Percentiles rank a stretch among this genome's conserved stretches.
Evolutionary conservation across 2,113 vertebrate species (phyloP).

Genomic region (Vulpes ferrilata): DNA sequence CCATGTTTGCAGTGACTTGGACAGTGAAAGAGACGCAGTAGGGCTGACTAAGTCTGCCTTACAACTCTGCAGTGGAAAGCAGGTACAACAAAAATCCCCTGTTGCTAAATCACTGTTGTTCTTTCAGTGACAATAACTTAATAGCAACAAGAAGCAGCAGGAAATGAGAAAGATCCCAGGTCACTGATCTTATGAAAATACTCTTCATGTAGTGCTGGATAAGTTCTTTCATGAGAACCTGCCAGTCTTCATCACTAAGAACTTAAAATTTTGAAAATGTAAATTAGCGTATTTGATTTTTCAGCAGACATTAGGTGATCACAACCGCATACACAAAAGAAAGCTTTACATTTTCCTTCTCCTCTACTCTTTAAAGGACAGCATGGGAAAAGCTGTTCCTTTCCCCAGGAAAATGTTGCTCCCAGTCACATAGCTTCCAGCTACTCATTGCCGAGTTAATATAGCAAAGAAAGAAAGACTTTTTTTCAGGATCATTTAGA

Average conservation of each 20-base stretch:
- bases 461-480: slow-evolving; percentile 67
- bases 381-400: neutral
- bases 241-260: neutral
- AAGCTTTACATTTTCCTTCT: slow-evolving; percentile 20
- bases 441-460: slow-evolving; percentile 16
- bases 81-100: neutral
- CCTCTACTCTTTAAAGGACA: neutral
- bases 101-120: slow-evolving; percentile 23
- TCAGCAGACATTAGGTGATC: neutral
- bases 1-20: neutral
- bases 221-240: neutral
- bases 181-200: slow-evolving; percentile 54
- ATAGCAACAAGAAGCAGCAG: slow-evolving; percentile 38
- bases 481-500: slow-evolving; percentile 80
- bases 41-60: neutral
- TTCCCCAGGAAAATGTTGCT: neutral
- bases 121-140: slow-evolving; percentile 40
- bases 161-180: slow-evolving; percentile 5
- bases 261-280: neutral
- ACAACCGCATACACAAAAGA: neutral
- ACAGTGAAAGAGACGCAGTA: neutral
- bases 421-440: neutral
- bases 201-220: neutral
- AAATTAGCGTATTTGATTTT: slow-evolving; percentile 50
- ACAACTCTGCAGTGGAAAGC: neutral